These are phyloP conservation scores for Heliconius charithonia DNA, from an alignment of 2,888 invertebrate genomes.

Conservation along the genomic window DNA sequence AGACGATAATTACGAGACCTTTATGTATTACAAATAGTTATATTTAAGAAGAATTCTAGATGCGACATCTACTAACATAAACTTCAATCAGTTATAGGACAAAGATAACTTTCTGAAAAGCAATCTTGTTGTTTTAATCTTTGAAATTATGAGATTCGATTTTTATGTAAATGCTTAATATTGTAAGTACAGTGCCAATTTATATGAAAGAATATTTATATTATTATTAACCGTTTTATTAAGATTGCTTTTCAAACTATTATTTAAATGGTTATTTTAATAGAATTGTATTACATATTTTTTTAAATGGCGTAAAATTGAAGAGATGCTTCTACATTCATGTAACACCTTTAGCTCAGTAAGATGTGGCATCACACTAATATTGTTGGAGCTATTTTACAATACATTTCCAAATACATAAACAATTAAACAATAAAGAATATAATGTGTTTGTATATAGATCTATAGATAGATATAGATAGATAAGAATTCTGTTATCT, in stretches of 20 bases:
- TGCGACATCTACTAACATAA: slow-evolving; percentile 66
- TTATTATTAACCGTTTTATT: not conserved
- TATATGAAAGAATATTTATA: not conserved
- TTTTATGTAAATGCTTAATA: slow-evolving; percentile 19
- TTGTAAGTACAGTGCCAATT: slow-evolving; percentile 27
- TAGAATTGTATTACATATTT: not conserved
- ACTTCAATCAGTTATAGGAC: slow-evolving; percentile 27
- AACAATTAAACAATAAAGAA: not conserved
- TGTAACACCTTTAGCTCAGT: not conserved
- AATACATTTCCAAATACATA: not conserved
- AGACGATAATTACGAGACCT: slow-evolving; percentile 81
- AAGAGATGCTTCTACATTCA: slow-evolving; percentile 21
- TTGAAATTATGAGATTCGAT: not conserved
- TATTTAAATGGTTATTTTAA: slow-evolving; percentile 22
- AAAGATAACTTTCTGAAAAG: slow-evolving; percentile 37
- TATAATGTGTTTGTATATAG: not conserved
- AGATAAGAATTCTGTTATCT: not conserved
- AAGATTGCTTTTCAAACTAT: slow-evolving; percentile 27
- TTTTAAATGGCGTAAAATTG: slow-evolving; percentile 11
- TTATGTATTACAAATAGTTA: slow-evolving; percentile 75
- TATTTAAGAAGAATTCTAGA: slow-evolving; percentile 73
- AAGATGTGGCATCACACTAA: not conserved
- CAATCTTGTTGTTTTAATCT: slow-evolving; percentile 2
- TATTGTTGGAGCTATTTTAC: not conserved
- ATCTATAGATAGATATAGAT: not conserved